Evolutionary conservation across 1,140 invertebrate species (phyloP).

Genomic region (Tetramorium parvispinum): DNA sequence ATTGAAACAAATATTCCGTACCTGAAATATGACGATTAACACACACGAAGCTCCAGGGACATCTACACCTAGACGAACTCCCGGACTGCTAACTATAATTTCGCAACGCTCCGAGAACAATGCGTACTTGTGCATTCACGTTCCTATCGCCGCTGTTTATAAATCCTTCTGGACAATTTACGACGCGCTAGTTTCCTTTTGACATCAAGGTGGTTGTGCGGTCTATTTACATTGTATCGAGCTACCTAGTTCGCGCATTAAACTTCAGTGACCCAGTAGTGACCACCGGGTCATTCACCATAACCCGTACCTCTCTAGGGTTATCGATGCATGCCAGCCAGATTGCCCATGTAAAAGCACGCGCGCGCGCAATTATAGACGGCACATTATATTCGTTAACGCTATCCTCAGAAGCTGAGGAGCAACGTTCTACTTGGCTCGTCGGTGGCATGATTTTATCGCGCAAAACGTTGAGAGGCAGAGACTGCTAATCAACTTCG

Average conservation of each 20-base stretch:
- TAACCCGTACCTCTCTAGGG: constrained; percentile 6
- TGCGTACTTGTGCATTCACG: neutral
- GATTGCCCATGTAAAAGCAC: constrained; percentile 35
- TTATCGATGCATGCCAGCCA: constrained; percentile 40
- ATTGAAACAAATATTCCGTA: neutral
- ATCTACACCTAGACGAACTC: neutral
- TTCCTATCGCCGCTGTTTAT: neutral
- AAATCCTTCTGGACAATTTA: constrained; percentile 21
- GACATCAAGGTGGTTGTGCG: neutral
- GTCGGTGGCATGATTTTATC: constrained; percentile 26
- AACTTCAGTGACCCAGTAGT: constrained; percentile 55
- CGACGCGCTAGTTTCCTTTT: constrained; percentile 2
- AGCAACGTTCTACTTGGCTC: neutral
- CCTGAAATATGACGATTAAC: neutral
- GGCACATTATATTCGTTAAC: constrained; percentile 5
- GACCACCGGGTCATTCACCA: constrained; percentile 43
- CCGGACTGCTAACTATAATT: constrained; percentile 12
- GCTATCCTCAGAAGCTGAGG: constrained; percentile 34
- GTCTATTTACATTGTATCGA: constrained; percentile 54
- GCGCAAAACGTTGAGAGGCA: constrained; percentile 24
- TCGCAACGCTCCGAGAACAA: constrained; percentile 5
- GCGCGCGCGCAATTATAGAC: constrained; percentile 26
- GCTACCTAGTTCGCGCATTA: constrained; percentile 40
- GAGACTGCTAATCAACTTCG: constrained; percentile 31
- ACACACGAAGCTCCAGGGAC: neutral